Base-by-base conservation (phyloP, 2,797 vertebrate genomes). In the Sebastes hubbsi region DNA sequence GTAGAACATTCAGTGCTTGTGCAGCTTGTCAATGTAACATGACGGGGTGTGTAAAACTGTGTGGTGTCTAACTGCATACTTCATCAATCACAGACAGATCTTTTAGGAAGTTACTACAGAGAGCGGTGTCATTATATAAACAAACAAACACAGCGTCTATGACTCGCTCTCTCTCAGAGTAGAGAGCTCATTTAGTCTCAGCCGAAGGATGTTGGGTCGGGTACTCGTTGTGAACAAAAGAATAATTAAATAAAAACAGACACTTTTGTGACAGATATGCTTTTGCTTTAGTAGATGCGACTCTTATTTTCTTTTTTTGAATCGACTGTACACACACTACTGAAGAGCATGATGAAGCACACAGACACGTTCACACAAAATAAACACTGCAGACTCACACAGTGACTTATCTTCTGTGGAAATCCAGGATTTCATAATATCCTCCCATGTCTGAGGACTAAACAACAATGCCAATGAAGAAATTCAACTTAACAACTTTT, bases 381-480 rank as follows among this genome's bases (percentile, higher is more conserved):
- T 25, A 38, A 52, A 62, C 70, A 84, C 42, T 29, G 42, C 3
- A 74, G 14, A 65, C 14, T 1, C 61, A 70, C 63, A 64, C 36
- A 78, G 32, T 36, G 36, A 69, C 63, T 78, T 61, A 42, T 75
- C 80, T 70, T 70, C 62, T 85, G 76, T 24, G 20, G 71, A 88
- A 88, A 81, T 59, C 55, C 68, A 75, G 46, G 58, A 86, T 89
- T 91, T 87, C 69, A 25, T 72, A 90, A 89, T 72, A 52, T 68
- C 67, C 82, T 83, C 68, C 71, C 64, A 27, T 75, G 29, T 83
- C 32, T 74, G 34, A 63, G 29, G 46, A 49, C 46, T 30, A 14
- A 49, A 32, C 27, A 71, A 59, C 6, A 65, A 42, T 68, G 30
- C 12, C 5, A 16, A 34, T 52, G 49, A 61, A 61, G 20, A 78